Evolutionary conservation across 2,797 vertebrate genomes (phyloP).

Genomic region (Microhierax caerulescens): DNA sequence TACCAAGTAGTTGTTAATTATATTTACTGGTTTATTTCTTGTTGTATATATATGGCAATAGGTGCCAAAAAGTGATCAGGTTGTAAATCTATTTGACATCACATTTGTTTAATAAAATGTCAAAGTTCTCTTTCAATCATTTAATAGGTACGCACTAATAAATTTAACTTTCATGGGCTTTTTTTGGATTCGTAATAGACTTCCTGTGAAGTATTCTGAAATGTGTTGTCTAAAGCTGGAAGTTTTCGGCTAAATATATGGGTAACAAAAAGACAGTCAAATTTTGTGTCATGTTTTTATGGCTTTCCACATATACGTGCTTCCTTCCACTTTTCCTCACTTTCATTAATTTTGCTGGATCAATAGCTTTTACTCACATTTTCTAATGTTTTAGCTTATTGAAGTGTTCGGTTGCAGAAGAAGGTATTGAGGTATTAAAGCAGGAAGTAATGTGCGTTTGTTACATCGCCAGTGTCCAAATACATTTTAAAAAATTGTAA

Average conservation of each 20-base stretch:
- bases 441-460: not conserved
- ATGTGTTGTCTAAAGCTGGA: accelerated
- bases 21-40: not conserved
- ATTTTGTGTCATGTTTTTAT: not conserved
- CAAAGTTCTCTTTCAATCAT: not conserved
- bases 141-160: not conserved
- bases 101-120: not conserved
- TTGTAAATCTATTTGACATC: not conserved
- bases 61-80: not conserved
- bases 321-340: not conserved
- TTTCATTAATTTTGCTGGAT: not conserved
- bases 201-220: not conserved
- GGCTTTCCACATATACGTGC: accelerated
- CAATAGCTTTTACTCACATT: not conserved
- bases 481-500: not conserved
- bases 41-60: not conserved
- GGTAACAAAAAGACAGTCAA: not conserved
- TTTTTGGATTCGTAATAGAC: not conserved
- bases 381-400: not conserved
- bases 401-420: not conserved
- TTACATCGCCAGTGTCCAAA: not conserved
- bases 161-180: not conserved
- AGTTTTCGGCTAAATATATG: not conserved
- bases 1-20: not conserved
- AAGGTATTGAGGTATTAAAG: not conserved